Base-by-base conservation (phyloP, 2,888 invertebrate genomes). In the Sinopyrophorus schimmeli region DNA sequence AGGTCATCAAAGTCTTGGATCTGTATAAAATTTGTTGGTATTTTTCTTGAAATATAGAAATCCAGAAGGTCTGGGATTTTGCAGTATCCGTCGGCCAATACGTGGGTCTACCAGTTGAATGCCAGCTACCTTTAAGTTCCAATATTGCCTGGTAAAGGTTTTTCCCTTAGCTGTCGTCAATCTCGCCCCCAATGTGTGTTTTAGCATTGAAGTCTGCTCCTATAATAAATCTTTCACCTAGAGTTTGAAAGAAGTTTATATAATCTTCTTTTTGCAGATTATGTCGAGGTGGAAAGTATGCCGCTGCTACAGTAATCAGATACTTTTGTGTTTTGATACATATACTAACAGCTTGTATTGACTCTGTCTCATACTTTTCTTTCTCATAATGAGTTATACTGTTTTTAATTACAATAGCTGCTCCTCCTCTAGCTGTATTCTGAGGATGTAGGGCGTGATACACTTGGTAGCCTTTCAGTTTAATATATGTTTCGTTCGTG, bases 31-130 rank as follows among this genome's bases (percentile, higher is more conserved):
- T 18, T 35, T 38, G 38, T 38, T 21, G 38, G 38, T 27, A 38
- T 17, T 38, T 38, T 38, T 26, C 38, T 38, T 27, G 38, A 38
- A 27, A 26, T 26, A 10, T 27, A 38, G 38, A 27, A 38, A 38
- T 38, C 38, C 27, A 38, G 38, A 12, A 26, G 18, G 14, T 38
- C 27, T 38, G 38, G 38, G 27, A 27, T 38, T 38, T 38, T 14
- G 12, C 26, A n/a, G 16, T 15, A 38, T 38, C 26, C 38, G 27
- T 38, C 26, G 27, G 38, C 38, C 38, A 38, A 17, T 38, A 38
- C n/a, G 38, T 38, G 16, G 38, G 38, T 26, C 17, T 38, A 37
- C 11, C 23, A 20, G 35, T 35, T 35, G 4, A 5, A 10, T 14
- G 6, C 34, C 34, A 18, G 20, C 12, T 34, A 34, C 34, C 34